Conservation (phyloP, 2,797 vertebrate species). For the Spondyliosoma cantharus region DNA sequence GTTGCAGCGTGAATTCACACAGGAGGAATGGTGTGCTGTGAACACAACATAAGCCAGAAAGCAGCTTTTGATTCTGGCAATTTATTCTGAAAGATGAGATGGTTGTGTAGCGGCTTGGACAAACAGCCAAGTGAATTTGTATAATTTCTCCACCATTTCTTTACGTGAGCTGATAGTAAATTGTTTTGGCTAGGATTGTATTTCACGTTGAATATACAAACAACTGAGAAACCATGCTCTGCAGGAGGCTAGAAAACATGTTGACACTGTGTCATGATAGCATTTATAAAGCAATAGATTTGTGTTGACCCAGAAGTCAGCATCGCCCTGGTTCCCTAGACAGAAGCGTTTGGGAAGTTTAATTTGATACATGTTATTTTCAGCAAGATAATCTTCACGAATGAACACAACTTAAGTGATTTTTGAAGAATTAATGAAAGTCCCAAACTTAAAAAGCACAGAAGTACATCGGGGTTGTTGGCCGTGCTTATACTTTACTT, state of each 20-base stretch:
- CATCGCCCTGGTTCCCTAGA: too few relatives aligned
- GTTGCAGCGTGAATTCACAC: constrained; percentile 15
- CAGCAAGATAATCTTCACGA: too few relatives aligned
- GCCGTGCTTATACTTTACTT: too few relatives aligned
- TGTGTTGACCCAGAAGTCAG: too few relatives aligned
- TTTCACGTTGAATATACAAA: constrained; percentile 11
- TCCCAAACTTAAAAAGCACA: too few relatives aligned
- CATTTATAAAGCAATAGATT: too few relatives aligned
- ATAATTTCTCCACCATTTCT: neutral
- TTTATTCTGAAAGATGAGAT: constrained; percentile 40
- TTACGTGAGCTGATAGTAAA: constrained; percentile 14
- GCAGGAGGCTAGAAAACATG: neutral
- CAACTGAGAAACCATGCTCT: neutral
- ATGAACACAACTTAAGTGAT: too few relatives aligned
- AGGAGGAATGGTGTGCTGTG: constrained; percentile 6
- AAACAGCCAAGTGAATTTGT: constrained; percentile 14
- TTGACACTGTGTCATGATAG: neutral
- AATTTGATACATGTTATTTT: too few relatives aligned
- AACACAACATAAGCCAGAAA: constrained; percentile 12
- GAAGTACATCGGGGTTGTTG: too few relatives aligned
- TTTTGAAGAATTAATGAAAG: too few relatives aligned
- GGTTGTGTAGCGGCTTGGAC: constrained; percentile 6
- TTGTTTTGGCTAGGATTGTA: constrained; percentile 13
- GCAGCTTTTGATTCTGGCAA: constrained; percentile 41
- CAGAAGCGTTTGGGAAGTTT: too few relatives aligned